Evolutionary conservation across 2,888 invertebrate species (phyloP).

Genomic region (Xanthorhoe spadicearia): DNA sequence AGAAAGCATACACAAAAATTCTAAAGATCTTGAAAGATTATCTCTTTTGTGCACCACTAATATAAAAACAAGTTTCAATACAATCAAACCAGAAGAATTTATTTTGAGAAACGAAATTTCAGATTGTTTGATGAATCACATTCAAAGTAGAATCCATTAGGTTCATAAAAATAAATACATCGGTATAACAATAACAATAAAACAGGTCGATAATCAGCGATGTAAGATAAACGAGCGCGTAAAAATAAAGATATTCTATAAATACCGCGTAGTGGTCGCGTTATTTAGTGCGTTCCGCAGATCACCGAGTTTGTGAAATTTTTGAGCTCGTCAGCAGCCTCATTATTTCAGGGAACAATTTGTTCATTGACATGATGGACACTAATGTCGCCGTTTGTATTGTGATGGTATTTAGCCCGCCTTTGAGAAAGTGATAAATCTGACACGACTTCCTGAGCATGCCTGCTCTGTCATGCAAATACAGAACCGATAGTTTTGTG

Average conservation of each 20-base stretch:
- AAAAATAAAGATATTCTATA: slow-evolving; percentile 43
- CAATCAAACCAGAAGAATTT: slow-evolving; percentile 5
- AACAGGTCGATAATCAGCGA: slow-evolving; percentile 41
- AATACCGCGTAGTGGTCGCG: slow-evolving; percentile 42
- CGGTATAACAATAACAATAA: slow-evolving; percentile 39
- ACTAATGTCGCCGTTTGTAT: slow-evolving; percentile 60
- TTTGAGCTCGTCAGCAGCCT: slow-evolving; percentile 54
- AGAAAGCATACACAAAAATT: slow-evolving; percentile 56
- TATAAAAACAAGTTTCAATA: slow-evolving; percentile 11
- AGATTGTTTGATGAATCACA: slow-evolving; percentile 2
- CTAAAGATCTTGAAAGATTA: slow-evolving; percentile 58
- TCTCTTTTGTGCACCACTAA: slow-evolving; percentile 41
- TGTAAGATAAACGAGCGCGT: slow-evolving; percentile 34
- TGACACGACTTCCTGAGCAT: slow-evolving; percentile 60
- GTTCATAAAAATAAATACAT: slow-evolving; percentile 39
- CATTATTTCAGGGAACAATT: slow-evolving; percentile 64
- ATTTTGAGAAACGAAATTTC: slow-evolving; percentile 11
- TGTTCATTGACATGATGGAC: slow-evolving; percentile 68
- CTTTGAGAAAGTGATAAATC: slow-evolving; percentile 67
- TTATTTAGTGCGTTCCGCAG: slow-evolving; percentile 49
- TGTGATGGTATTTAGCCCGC: slow-evolving; percentile 63
- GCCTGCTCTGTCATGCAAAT: slow-evolving; percentile 50
- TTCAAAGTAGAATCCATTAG: slow-evolving; percentile 21
- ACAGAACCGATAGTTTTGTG: slow-evolving; percentile 34
- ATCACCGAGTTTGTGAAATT: slow-evolving; percentile 49